Evolutionary conservation across 2,797 vertebrate species (phyloP).

Genomic region (Gallirallus australis): DNA sequence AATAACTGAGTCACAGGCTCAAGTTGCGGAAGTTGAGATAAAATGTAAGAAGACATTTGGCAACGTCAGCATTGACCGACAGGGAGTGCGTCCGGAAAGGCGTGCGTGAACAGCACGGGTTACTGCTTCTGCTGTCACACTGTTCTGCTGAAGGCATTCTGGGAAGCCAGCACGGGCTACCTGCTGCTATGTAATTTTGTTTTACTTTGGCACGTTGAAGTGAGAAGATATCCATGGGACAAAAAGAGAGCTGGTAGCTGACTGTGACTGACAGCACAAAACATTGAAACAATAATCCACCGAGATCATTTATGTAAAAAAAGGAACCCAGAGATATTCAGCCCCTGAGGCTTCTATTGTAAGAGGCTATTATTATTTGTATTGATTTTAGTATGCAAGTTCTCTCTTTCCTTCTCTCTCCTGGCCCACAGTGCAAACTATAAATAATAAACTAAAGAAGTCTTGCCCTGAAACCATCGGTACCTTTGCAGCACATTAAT

Average conservation of each 20-base stretch:
- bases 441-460: slow-evolving; percentile 73
- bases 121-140: not conserved
- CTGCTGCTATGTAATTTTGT: slow-evolving; percentile 6
- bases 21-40: not conserved
- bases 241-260: slow-evolving; percentile 18
- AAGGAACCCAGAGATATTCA: slow-evolving; percentile 48
- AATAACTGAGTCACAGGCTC: not conserved
- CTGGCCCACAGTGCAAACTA: slow-evolving; percentile 54
- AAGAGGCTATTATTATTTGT: slow-evolving; percentile 75
- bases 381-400: slow-evolving; percentile 77
- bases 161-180: slow-evolving; percentile 16
- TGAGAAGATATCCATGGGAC: slow-evolving; percentile 18
- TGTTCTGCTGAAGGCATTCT: not conserved
- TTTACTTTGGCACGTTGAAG: slow-evolving; percentile 32
- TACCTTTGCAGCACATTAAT: slow-evolving; percentile 43
- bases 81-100: not conserved
- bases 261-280: slow-evolving; percentile 50
- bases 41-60: not conserved
- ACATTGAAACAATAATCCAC: slow-evolving; percentile 37
- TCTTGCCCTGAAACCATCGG: slow-evolving; percentile 45
- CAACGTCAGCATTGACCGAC: slow-evolving; percentile 8
- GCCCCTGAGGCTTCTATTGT: slow-evolving; percentile 53
- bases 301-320: slow-evolving; percentile 44
- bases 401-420: slow-evolving; percentile 45
- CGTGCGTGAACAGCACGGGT: not conserved